A percentile compares a stretch with the other conserved stretches of the same genome.
These are phyloP conservation scores for Sebastes vulpes DNA, from an alignment of 2,797 vertebrate genomes.

Conservation along the genomic window DNA sequence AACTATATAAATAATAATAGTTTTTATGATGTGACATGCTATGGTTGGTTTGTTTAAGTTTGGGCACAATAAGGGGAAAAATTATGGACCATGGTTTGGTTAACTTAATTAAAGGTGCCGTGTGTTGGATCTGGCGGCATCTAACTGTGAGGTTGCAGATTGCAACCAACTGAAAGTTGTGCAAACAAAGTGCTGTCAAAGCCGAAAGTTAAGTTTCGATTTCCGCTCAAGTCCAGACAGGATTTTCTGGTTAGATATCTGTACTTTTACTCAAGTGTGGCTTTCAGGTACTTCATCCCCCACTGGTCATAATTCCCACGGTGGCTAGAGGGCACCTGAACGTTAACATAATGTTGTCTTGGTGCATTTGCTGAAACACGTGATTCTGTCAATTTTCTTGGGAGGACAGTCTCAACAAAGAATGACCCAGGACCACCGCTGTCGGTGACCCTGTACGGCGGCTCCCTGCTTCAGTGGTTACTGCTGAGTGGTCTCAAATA, in stretches of 20 bases:
- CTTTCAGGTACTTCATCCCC: background rate
- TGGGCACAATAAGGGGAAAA: too few species aligned
- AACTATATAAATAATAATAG: background rate
- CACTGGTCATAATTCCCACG: background rate
- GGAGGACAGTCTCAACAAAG: constrained; percentile 2
- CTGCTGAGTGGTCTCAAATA: constrained; percentile 25
- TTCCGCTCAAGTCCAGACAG: too few species aligned
- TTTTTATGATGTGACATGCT: background rate
- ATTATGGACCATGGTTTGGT: too few species aligned
- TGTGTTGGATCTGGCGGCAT: too few species aligned
- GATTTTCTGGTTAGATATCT: background rate
- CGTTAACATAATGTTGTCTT: background rate
- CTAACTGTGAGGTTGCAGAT: too few species aligned
- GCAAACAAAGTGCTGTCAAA: too few species aligned
- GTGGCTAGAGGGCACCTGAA: background rate
- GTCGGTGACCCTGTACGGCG: background rate
- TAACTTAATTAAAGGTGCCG: too few species aligned
- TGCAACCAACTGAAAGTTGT: too few species aligned
- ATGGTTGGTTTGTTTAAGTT: background rate
- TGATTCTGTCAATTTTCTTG: background rate
- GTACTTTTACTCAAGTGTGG: background rate
- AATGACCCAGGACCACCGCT: background rate
- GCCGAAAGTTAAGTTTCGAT: too few species aligned
- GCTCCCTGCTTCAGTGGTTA: constrained; percentile 11
- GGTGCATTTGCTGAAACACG: background rate